A percentile compares a stretch with the other conserved stretches of the same genome.
These are phyloP conservation scores for Dryobotodes eremita DNA, from an alignment of 2,888 invertebrate genomes.

Conservation along the genomic window DNA sequence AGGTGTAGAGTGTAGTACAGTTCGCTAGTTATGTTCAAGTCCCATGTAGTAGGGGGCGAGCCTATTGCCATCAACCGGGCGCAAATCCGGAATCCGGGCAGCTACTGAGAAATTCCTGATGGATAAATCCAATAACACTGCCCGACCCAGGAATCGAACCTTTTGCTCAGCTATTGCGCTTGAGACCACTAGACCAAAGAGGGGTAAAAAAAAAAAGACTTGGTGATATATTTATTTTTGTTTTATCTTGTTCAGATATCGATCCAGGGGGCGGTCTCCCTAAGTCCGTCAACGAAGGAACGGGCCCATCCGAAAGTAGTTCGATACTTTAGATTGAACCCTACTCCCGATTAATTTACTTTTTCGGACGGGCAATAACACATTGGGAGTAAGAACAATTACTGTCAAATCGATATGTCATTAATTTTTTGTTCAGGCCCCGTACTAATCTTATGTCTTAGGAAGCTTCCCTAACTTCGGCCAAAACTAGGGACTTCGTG, in stretches of 20 bases:
- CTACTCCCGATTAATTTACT: too few relatives aligned
- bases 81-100: neutral
- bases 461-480: too few relatives aligned
- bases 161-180: neutral
- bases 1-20: neutral
- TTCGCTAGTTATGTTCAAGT: neutral
- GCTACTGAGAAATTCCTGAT: neutral
- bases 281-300: too few relatives aligned
- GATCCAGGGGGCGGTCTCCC: neutral
- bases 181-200: neutral
- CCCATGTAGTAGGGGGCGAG: neutral
- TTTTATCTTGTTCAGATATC: neutral
- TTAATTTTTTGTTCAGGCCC: too few relatives aligned
- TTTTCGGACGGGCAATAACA: too few relatives aligned
- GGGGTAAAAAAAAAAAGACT: neutral
- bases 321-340: too few relatives aligned
- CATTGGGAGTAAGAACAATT: too few relatives aligned
- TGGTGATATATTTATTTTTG: neutral
- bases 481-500: too few relatives aligned
- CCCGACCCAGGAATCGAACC: neutral
- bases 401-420: too few relatives aligned
- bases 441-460: too few relatives aligned
- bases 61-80: neutral
- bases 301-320: too few relatives aligned
- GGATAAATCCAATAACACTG: neutral